Percentiles rank a stretch among this genome's conserved stretches.
Evolutionary conservation across 2,113 vertebrate genomes (phyloP).

Genomic region (Copsychus sechellarum): DNA sequence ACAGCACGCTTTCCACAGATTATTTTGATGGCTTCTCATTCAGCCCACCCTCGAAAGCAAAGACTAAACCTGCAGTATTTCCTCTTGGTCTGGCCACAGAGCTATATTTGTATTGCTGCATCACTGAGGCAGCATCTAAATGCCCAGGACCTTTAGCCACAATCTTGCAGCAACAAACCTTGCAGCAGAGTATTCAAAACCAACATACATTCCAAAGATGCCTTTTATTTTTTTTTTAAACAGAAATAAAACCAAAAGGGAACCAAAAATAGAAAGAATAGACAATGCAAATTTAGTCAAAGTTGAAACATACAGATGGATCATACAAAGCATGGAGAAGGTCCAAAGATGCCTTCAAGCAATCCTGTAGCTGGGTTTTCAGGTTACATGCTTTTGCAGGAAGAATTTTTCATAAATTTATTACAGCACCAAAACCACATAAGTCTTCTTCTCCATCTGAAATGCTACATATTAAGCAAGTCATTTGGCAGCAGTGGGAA

Average conservation of each 20-base stretch:
- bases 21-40: not conserved
- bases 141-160: not conserved
- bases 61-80: not conserved
- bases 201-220: not conserved
- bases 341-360: not conserved
- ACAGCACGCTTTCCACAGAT: not conserved
- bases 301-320: not conserved
- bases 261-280: not conserved
- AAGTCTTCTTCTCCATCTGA: not conserved
- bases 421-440: not conserved
- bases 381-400: not conserved
- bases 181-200: not conserved
- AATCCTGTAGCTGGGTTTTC: not conserved
- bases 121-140: not conserved
- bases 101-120: not conserved
- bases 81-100: not conserved
- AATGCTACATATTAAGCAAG: constrained; percentile 31
- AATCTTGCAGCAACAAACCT: not conserved
- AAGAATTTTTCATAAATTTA: not conserved
- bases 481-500: not conserved
- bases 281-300: not conserved
- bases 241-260: not conserved
- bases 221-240: accelerated
- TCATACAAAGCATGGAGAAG: not conserved
- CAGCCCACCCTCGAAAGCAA: not conserved